Base-by-base conservation (phyloP, 2,113 vertebrate species). In the Quiscalus mexicanus region DNA sequence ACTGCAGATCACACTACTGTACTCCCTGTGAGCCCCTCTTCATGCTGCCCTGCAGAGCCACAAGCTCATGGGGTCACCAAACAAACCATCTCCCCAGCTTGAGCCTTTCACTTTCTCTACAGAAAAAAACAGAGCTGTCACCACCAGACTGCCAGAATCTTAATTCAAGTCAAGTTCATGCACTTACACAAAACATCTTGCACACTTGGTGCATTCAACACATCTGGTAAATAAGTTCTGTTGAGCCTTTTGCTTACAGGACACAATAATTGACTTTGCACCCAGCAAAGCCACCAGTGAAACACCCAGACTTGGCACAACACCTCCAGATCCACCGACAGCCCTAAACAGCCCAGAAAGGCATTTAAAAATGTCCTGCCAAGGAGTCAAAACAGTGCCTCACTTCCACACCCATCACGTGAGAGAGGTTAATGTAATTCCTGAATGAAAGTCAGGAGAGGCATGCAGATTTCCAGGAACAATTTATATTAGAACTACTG, bases 11-110 rank as follows among this genome's bases (percentile, higher is more conserved):
- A 37, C 4, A 37, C 49, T 60, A 23, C 13, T 0, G 5, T 5
- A 15, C 21, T 67, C 18, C 18, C 69, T 12, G 30, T 0, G 0
- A n/a, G 22, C 21, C 14, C 6, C 25, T 22, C 31, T 5, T 41
- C 0, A 0, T 0, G 5, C 25, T 49, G 49, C 63, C 25, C 59
- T 4, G 27, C 0, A 2, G 23, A 31, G 56, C 39, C 3, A 22
- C 15, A 37, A 28, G 58, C 65, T 52, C 16, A 0, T 0, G 0
- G 33, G 24, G 35, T n/a, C 60, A 64, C 47, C 0, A 7, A 68
- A 55, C 15, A 8, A 84, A 49, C 21, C 39, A 7, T 14, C 49
- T 33, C 45, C 41, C 22, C 5, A 56, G 12, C 37, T 7, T 0
- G 2, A 31, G 50, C 53, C n/a, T 71, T 68, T 21, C 7, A 5